These are phyloP conservation scores for Hiodon tergisus DNA, from an alignment of 2,113 vertebrate species.

Conservation along the genomic window DNA sequence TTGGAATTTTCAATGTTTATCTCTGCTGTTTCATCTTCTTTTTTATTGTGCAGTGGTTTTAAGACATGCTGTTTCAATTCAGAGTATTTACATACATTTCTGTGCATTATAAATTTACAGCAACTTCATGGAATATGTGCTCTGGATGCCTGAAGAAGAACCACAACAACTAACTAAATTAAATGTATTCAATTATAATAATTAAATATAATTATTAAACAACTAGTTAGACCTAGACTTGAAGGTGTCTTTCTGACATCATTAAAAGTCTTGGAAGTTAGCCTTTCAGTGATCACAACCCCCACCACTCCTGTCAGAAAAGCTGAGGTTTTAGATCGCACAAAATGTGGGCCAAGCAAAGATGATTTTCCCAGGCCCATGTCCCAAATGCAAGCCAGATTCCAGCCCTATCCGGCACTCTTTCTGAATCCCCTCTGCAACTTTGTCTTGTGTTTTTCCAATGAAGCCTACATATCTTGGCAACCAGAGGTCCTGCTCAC, in stretches of 20 bases:
- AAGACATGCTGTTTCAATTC: too few species aligned
- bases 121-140: background rate
- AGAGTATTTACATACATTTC: too few species aligned
- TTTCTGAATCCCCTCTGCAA: conserved; percentile 37
- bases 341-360: conserved; percentile 42
- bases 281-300: conserved; percentile 18
- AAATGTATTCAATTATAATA: too few species aligned
- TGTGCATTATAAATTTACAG: background rate
- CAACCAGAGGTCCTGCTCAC: conserved; percentile 40
- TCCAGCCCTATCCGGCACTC: conserved; percentile 42
- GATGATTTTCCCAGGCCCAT: conserved; percentile 61
- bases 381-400: conserved; percentile 33
- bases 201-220: too few species aligned
- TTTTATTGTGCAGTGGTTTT: too few species aligned
- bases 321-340: conserved; percentile 50
- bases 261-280: background rate
- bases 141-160: too few species aligned
- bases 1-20: too few species aligned
- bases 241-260: conserved; percentile 1
- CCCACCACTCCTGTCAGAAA: conserved; percentile 44
- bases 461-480: conserved; percentile 51
- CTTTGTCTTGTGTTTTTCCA: conserved; percentile 43
- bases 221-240: background rate
- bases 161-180: too few species aligned
- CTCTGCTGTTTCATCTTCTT: too few species aligned